Base-by-base conservation (phyloP, 2,797 vertebrate genomes). In the Spheniscus humboldti region DNA sequence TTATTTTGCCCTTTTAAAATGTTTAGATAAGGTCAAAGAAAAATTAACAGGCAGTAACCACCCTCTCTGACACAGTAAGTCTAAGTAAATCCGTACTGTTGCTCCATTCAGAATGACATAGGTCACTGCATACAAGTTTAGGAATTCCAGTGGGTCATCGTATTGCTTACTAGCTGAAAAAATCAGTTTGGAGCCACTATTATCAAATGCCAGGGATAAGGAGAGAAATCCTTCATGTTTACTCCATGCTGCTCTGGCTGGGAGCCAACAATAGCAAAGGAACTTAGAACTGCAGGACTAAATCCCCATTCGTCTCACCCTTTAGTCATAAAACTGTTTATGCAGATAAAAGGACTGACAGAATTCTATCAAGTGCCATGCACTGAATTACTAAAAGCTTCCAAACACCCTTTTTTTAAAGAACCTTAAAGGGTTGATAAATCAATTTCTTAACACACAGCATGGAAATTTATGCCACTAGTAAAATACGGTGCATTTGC, bases 1-100 rank as follows among this genome's bases (percentile, higher is more conserved):
- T 76, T 50, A 66, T 68, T 90, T 79, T 69, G 43, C 84, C 22
- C 27, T 75, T 88, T 86, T 19, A 55, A 78, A 94, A 86, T 37
- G 9, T 59, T 91, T 76, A 69, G 33, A 31, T 68, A 81, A 88
- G 53, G 39, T 84, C 69, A 75, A 81, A 90, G 30, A 57, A 90
- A 96, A 92, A 91, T 86, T 92, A 92, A 66, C 77, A 93, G 57
- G 57, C 53, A 88, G 12, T 50, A 78, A 86, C 77, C 50, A 81
- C 62, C 15, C 43, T 73, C 55, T 82, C 24, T 43, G 45, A 68
- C 31, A 43, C 15, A 48, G 33, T 33, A 56, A 80, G 16, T n/a
- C 41, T 28, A 62, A 85, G 35, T 79, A 95, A 92, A 79, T 33
- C 80, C 1, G 1, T 37, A 39, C 22, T 78, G 69, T 27, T n/a